A percentile compares a stretch with the other conserved stretches of the same genome.
Conservation (phyloP, 2,113 vertebrate genomes). For the Calidris pygmaea region DNA sequence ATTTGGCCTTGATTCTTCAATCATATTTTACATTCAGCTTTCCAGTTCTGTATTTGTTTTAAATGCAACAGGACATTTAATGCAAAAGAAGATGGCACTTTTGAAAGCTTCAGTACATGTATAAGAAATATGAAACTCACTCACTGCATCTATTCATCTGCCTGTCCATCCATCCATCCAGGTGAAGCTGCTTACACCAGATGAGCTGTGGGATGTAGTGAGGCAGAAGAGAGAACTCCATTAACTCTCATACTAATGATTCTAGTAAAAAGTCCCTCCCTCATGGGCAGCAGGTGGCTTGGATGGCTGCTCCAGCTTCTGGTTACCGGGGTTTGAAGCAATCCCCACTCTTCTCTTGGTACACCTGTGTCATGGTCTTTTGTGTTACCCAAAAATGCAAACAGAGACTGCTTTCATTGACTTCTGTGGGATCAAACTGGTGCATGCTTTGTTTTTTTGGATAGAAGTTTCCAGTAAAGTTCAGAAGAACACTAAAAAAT, state of each 20-base stretch:
- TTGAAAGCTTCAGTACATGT: neutral
- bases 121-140: neutral
- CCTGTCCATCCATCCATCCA: neutral
- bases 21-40: neutral
- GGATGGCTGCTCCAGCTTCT: neutral
- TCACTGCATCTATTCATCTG: no score
- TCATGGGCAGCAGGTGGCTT: neutral
- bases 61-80: neutral
- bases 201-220: neutral
- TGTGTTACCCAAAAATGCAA: neutral
- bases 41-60: neutral
- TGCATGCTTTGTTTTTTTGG: neutral
- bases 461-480: neutral
- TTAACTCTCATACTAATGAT: no score
- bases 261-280: no score
- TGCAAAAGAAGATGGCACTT: neutral
- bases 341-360: neutral
- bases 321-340: neutral
- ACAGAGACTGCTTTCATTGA: neutral
- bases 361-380: neutral
- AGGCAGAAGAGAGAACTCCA: neutral
- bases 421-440: neutral
- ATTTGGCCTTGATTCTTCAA: neutral
- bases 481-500: neutral
- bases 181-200: neutral